These are phyloP conservation scores for Anadara kagoshimensis DNA, from an alignment of 1,140 invertebrate species.

Conservation along the genomic window DNA sequence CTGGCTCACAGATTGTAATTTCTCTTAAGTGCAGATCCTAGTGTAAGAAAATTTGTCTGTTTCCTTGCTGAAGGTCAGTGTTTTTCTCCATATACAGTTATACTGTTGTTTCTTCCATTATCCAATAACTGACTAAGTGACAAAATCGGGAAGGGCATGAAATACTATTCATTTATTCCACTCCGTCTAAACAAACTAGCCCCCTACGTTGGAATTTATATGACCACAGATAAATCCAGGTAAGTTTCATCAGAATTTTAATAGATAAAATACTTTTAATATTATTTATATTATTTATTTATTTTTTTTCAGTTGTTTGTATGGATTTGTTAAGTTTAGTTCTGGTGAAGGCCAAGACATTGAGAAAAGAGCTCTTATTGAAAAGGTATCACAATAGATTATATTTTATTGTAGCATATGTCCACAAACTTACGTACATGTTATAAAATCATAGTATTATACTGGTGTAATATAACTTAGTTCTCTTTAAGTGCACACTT, in stretches of 20 bases:
- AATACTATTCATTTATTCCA: background rate
- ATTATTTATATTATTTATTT: conserved; percentile 7
- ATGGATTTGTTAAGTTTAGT: conserved; percentile 88
- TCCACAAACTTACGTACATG: background rate
- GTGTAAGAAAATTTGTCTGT: too few relatives aligned
- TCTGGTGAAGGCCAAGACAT: conserved; percentile 80
- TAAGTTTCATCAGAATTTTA: background rate
- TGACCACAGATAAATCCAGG: too few relatives aligned
- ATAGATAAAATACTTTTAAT: background rate
- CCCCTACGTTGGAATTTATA: background rate
- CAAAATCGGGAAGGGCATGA: too few relatives aligned
- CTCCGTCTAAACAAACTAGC: background rate
- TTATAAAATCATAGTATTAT: background rate
- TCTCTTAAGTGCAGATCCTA: too few relatives aligned
- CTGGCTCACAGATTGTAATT: too few relatives aligned
- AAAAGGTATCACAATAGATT: conserved; percentile 78
- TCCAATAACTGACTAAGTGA: too few relatives aligned
- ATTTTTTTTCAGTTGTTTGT: conserved; percentile 84
- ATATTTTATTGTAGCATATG: background rate
- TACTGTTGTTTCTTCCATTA: too few relatives aligned
- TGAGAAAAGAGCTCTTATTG: conserved; percentile 84
- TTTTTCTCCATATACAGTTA: too few relatives aligned
- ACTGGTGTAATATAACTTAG: background rate
- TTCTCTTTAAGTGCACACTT: background rate
- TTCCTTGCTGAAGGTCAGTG: too few relatives aligned